A percentile compares a stretch with the other conserved stretches of the same genome.
Evolutionary conservation across 2,888 invertebrate species (phyloP).

Genomic region (Volucella bombylans): DNA sequence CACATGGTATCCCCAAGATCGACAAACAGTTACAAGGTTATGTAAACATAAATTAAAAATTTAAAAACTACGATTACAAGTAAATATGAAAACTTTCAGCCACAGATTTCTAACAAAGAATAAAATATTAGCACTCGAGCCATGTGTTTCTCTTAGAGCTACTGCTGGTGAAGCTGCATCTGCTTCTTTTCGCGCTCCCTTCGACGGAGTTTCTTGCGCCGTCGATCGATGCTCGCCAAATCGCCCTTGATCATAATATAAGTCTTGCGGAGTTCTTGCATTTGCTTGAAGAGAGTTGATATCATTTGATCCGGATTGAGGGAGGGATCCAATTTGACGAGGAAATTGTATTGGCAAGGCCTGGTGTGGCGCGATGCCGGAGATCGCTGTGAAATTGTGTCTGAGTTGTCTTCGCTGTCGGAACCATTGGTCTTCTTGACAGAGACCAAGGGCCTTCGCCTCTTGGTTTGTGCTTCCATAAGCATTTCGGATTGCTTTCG

Average conservation of each 20-base stretch:
- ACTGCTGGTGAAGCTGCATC: conserved; percentile 78
- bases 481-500: conserved; percentile 82
- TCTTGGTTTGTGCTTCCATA: conserved; percentile 82
- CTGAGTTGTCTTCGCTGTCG: conserved; percentile 82
- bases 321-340: conserved; percentile 91
- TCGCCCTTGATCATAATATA: conserved; percentile 94
- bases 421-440: conserved; percentile 79
- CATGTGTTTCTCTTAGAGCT: conserved; percentile 63
- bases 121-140: conserved; percentile 1
- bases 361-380: conserved; percentile 76
- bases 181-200: conserved; percentile 92
- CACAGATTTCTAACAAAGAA: conserved; percentile 24
- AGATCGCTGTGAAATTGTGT: conserved; percentile 78
- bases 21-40: conserved; percentile 7
- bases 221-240: conserved; percentile 93
- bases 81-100: conserved; percentile 42
- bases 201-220: conserved; percentile 92
- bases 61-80: conserved; percentile 11
- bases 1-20: conserved; percentile 5
- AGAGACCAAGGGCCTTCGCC: conserved; percentile 77
- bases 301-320: conserved; percentile 91
- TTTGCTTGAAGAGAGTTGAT: conserved; percentile 89
- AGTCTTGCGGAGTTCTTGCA: conserved; percentile 91
- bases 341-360: conserved; percentile 93
- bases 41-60: conserved; percentile 47